A percentile compares a stretch with the other conserved stretches of the same genome.
phyloP scores from a whole-genome alignment of 2,797 vertebrate genomes.

The Ctenopoma kingsleyae region DNA sequence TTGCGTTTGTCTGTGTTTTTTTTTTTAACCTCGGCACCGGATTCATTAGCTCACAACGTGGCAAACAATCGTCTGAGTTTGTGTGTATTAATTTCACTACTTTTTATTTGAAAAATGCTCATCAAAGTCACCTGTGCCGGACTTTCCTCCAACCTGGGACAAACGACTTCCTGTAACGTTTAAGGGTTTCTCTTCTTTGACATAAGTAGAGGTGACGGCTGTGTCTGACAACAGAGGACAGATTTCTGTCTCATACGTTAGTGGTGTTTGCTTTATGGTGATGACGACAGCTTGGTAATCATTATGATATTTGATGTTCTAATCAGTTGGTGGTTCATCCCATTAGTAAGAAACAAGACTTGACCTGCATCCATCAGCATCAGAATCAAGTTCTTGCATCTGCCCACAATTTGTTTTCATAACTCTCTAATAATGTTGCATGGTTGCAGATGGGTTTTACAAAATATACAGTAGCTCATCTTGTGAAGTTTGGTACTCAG shows the following conservation, averaged over 20 bases:
- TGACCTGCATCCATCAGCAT: too few relatives aligned
- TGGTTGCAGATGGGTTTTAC: neutral
- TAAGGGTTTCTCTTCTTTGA: too few relatives aligned
- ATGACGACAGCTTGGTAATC: too few relatives aligned
- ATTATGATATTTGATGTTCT: too few relatives aligned
- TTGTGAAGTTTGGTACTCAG: too few relatives aligned
- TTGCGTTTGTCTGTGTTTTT: neutral
- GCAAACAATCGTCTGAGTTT: neutral
- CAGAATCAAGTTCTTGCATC: neutral
- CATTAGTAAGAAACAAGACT: neutral
- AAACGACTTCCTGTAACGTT: neutral
- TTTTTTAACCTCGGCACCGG: too few relatives aligned
- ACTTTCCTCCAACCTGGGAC: neutral
- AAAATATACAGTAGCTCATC: neutral
- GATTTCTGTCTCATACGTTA: too few relatives aligned
- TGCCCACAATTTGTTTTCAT: neutral
- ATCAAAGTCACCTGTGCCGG: slow-evolving; percentile 48
- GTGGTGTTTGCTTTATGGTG: too few relatives aligned
- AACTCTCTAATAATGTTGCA: too few relatives aligned
- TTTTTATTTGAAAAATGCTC: neutral
- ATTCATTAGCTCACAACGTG: too few relatives aligned
- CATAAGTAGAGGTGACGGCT: too few relatives aligned
- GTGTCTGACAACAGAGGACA: too few relatives aligned
- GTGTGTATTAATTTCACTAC: neutral
- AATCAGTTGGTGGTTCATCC: neutral